A percentile compares a stretch with the other conserved stretches of the same genome.
Conservation (phyloP, 2,797 vertebrate genomes). For the Lagocephalus sceleratus region DNA sequence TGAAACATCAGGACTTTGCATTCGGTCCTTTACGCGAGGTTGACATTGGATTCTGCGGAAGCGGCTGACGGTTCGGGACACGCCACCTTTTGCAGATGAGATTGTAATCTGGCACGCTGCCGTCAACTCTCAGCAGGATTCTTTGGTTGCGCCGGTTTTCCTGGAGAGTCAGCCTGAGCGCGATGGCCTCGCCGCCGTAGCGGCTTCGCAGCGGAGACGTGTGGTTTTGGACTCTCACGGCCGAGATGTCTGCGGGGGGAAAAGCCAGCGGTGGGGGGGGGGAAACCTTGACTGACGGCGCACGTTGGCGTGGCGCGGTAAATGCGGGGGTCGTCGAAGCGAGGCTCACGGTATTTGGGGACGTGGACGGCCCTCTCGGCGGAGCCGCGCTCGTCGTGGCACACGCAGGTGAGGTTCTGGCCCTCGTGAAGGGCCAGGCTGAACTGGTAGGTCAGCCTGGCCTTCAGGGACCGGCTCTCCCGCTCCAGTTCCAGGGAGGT, state of each 20-base stretch:
- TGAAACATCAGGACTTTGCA: not conserved
- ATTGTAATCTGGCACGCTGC: conserved; percentile 62
- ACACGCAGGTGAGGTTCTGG: conserved; percentile 65
- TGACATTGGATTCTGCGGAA: not conserved
- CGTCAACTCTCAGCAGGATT: conserved; percentile 60
- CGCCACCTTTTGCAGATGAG: conserved; percentile 68
- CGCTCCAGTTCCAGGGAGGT: conserved; percentile 20
- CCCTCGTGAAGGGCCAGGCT: conserved; percentile 63
- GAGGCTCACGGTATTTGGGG: conserved; percentile 72
- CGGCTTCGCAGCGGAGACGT: conserved; percentile 48
- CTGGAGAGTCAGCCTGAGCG: conserved; percentile 52
- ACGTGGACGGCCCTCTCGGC: conserved; percentile 48
- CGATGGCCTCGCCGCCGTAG: conserved; percentile 3
- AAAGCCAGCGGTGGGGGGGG: conserved; percentile 6
- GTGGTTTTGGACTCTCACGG: conserved; percentile 66
- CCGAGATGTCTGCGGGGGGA: conserved; percentile 70
- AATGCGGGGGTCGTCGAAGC: no score
- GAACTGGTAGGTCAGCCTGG: conserved; percentile 63
- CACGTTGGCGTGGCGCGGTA: not conserved
- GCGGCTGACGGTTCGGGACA: not conserved
- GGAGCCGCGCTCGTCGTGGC: conserved; percentile 30
- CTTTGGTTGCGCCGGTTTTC: conserved; percentile 57
- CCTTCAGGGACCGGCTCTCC: conserved; percentile 32
- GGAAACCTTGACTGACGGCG: not conserved
- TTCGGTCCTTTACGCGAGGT: not conserved